phyloP scores from a whole-genome alignment of 2,113 vertebrate genomes.

The Bungarus multicinctus region DNA sequence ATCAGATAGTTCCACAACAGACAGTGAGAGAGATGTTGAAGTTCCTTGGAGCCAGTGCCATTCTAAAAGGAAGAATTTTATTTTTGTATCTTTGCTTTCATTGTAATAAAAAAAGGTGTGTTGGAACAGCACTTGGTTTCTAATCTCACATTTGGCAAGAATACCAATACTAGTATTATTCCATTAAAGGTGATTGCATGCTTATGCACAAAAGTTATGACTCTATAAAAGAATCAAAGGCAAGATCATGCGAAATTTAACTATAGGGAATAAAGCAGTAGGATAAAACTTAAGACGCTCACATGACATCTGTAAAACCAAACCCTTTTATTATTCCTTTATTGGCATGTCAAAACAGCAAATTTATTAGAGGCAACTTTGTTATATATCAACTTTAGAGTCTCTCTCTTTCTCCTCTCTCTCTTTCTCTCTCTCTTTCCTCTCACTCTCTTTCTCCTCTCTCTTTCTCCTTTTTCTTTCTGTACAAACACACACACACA shows the following conservation, averaged over 20 bases:
- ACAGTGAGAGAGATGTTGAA: background rate
- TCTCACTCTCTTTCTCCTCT: too few species aligned
- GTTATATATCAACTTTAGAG: background rate
- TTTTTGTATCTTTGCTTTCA: background rate
- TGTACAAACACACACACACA: background rate
- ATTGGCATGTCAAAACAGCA: background rate
- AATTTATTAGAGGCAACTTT: slow-evolving; percentile 4
- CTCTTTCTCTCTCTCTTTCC: too few species aligned
- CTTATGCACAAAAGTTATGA: background rate
- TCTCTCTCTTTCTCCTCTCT: too few species aligned
- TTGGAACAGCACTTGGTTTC: background rate
- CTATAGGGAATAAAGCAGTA: background rate
- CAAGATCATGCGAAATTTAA: background rate
- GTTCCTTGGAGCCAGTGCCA: background rate
- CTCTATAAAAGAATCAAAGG: background rate
- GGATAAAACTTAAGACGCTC: background rate
- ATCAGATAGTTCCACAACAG: background rate
- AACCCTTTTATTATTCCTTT: background rate
- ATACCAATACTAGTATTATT: background rate
- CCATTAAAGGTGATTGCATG: background rate
- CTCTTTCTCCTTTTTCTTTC: too few species aligned
- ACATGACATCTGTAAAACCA: background rate
- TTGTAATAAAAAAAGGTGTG: background rate
- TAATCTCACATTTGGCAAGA: background rate
- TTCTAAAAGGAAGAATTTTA: background rate